phyloP scores from a whole-genome alignment of 2,797 vertebrate species.

The Cirrhinus mrigala region DNA sequence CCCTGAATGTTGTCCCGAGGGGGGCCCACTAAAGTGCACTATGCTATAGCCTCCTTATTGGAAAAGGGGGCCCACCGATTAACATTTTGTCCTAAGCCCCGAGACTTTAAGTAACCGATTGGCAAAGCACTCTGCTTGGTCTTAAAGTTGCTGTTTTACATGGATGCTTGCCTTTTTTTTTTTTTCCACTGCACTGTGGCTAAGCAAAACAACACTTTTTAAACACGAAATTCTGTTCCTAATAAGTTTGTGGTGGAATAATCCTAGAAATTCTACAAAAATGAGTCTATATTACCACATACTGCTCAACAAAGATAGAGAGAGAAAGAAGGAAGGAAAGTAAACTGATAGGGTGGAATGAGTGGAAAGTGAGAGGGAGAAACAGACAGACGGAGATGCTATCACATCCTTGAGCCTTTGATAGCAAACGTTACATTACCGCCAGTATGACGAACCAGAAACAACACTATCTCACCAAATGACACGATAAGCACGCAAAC shows the following conservation, averaged over 20 bases:
- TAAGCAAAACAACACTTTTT: background rate
- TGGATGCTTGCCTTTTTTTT: constrained; percentile 12
- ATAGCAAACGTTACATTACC: constrained; percentile 25
- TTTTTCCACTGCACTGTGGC: background rate
- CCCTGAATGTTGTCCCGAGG: background rate
- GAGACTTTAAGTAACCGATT: constrained; percentile 21
- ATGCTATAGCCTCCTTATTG: constrained; percentile 26
- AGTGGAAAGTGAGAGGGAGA: constrained; percentile 65
- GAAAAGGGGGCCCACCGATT: constrained; percentile 30
- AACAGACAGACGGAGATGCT: constrained; percentile 21
- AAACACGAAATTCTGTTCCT: background rate
- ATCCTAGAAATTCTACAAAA: constrained; percentile 6
- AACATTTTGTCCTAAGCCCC: constrained; percentile 33
- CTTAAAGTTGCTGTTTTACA: constrained; percentile 24
- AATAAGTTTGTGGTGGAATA: background rate
- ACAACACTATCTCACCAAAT: constrained; percentile 13
- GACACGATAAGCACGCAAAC: constrained; percentile 28
- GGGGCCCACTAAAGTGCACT: constrained; percentile 38
- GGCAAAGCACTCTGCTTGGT: constrained; percentile 51
- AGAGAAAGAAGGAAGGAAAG: constrained; percentile 53
- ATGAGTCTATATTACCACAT: background rate
- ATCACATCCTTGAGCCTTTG: constrained; percentile 36
- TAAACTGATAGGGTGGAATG: constrained; percentile 48
- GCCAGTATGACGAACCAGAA: constrained; percentile 20
- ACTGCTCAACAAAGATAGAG: constrained; percentile 37